Percentiles rank a stretch among this genome's conserved stretches.
Evolutionary conservation across 2,797 vertebrate species (phyloP).

Genomic region (Brachymystax lenok): DNA sequence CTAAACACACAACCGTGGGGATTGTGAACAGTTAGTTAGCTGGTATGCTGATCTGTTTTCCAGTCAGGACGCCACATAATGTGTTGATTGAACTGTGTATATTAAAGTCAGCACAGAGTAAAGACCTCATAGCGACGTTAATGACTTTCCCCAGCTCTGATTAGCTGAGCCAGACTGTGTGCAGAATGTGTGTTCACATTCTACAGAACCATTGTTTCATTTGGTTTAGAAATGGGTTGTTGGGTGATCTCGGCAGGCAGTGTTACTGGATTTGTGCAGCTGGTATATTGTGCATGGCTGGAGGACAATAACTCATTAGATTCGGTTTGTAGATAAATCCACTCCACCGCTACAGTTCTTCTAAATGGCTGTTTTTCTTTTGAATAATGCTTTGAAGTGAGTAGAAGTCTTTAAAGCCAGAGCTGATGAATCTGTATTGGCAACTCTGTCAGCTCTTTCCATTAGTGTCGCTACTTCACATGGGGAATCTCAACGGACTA

Average conservation of each 20-base stretch:
- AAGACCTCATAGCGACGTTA: constrained; percentile 63
- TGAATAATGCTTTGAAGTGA: constrained; percentile 61
- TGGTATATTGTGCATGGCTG: constrained; percentile 51
- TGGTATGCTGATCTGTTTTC: constrained; percentile 66
- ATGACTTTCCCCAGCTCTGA: constrained; percentile 67
- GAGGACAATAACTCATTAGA: constrained; percentile 66
- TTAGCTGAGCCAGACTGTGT: constrained; percentile 57
- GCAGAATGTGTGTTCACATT: constrained; percentile 43
- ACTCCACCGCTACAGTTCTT: constrained; percentile 42
- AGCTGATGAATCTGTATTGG: constrained; percentile 58
- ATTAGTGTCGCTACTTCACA: constrained; percentile 62
- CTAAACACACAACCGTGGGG: constrained; percentile 46
- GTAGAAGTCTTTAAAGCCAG: constrained; percentile 57
- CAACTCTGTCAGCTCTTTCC: constrained; percentile 64
- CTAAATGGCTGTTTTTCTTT: constrained; percentile 58
- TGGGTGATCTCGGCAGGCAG: constrained; percentile 32
- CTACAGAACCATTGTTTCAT: constrained; percentile 60
- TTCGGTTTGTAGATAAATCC: constrained; percentile 71
- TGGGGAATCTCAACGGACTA: constrained; percentile 58
- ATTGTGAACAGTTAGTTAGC: constrained; percentile 57
- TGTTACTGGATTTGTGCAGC: constrained; percentile 43
- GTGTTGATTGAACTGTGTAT: constrained; percentile 69
- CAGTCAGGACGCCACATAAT: constrained; percentile 66
- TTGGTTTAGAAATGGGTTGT: constrained; percentile 45
- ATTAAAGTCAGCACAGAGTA: constrained; percentile 65